phyloP scores from a whole-genome alignment of 2,113 vertebrate species.

The Hirundichthys speculiger region DNA sequence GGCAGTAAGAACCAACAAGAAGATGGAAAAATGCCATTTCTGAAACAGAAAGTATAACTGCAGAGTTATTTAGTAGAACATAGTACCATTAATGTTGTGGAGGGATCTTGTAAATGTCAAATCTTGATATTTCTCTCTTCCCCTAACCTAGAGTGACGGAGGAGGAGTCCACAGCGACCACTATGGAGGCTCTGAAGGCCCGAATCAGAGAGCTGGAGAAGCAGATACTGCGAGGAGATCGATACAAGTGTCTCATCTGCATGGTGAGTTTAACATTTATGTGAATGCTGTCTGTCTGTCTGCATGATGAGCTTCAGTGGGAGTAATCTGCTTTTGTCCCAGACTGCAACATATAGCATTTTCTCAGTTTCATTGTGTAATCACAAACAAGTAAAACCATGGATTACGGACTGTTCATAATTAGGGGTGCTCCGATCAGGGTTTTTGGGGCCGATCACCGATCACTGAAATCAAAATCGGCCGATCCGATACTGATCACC shows the following conservation, averaged over 20 bases:
- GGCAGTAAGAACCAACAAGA: no score
- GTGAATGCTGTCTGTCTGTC: background rate
- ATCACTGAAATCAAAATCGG: no score
- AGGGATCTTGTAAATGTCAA: background rate
- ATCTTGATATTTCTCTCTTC: background rate
- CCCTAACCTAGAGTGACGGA: conserved; percentile 90
- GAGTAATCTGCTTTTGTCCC: background rate
- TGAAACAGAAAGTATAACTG: no score
- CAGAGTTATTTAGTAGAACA: no score
- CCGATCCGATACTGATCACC: no score
- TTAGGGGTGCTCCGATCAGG: background rate
- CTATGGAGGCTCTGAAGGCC: conserved; percentile 98
- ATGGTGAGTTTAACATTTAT: conserved; percentile 87
- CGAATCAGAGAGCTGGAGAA: conserved; percentile 98
- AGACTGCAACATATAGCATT: background rate
- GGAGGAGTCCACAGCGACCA: conserved; percentile 96
- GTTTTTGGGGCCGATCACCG: no score
- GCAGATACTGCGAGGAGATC: conserved; percentile 96
- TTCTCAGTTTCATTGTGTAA: background rate
- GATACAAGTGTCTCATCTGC: conserved; percentile 99
- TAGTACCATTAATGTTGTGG: no score
- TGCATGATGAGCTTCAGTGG: background rate
- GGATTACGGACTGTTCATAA: background rate
- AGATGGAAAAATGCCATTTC: no score
- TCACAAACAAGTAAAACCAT: background rate